Base-by-base conservation (phyloP, 2,113 vertebrate species). In the Rafetus swinhoei region DNA sequence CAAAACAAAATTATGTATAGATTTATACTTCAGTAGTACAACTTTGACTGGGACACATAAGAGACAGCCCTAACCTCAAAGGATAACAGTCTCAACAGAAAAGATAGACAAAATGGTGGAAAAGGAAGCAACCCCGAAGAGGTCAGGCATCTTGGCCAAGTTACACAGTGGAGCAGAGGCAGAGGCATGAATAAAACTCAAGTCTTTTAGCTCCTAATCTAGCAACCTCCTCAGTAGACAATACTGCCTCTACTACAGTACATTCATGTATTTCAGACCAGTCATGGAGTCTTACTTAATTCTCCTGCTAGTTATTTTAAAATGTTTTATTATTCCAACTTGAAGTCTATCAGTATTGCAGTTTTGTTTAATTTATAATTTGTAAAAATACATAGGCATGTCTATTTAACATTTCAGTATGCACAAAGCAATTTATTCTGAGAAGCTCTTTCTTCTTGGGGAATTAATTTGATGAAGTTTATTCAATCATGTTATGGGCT, bases 391-490 rank as follows among this genome's bases (percentile, higher is more conserved):
- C 53, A 55, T 88, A 86, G 89, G 80, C 91, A 86, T 92, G 93
- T 94, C 55, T 93, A 81, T 79, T 95, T 88, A 96, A 86, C 95
- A 39, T 96, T 82, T 94, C 88, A 86, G n/a, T 82, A 85, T 95
- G 92, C 89, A 92, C 86, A 88, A 83, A 91, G 89, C 84, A 96
- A 84, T 96, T 97, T 84, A 84, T 97, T 95, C 87, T 94, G 92
- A 95, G 65, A 74, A 94, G 91, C 94, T 96, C 92, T 93, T 55
- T 96, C 50, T 94, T 97, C 90, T 90, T 88, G 52, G 95, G 86
- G 95, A 96, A 93, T 97, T 97, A 88, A 89, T 95, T 94, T 97
- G 96, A 91, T 96, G 87, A 97, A 96, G 94, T 96, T 97, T 97
- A 94, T 96, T 95, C 92, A 95, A 88, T 97, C 94, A 93, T 96